Evolutionary conservation across 2,113 vertebrate genomes (phyloP).

Genomic region (Vidua chalybeata): DNA sequence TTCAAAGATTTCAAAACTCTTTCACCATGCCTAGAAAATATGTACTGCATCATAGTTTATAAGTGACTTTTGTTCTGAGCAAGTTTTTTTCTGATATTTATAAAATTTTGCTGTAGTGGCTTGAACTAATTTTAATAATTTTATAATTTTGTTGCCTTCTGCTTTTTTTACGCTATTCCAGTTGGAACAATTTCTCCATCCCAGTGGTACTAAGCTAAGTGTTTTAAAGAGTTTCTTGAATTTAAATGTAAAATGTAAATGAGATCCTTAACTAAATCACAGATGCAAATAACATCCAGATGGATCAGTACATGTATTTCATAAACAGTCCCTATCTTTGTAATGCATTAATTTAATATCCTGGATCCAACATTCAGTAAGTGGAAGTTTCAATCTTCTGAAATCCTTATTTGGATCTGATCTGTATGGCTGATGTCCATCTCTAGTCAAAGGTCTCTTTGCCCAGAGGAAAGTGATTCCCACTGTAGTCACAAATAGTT

Average conservation of each 20-base stretch:
- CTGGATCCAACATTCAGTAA: not conserved
- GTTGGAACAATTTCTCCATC: not conserved
- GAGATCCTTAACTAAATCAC: conserved; percentile 42
- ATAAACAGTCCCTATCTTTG: conserved; percentile 30
- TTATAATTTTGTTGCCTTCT: not conserved
- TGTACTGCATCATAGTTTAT: not conserved
- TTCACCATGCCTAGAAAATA: not conserved
- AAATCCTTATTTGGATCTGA: conserved; percentile 14
- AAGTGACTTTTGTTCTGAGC: not conserved
- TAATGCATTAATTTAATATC: conserved; percentile 37
- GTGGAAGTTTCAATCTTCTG: conserved; percentile 8
- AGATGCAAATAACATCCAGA: conserved; percentile 60
- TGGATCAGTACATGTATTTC: conserved; percentile 41
- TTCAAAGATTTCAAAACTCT: not conserved
- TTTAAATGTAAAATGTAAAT: conserved; percentile 52
- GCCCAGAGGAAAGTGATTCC: conserved; percentile 48
- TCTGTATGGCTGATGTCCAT: conserved; percentile 25
- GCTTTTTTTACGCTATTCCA: not conserved
- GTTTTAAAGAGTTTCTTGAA: conserved; percentile 29
- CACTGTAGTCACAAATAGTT: conserved; percentile 38
- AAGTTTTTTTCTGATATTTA: not conserved
- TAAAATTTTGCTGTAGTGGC: not conserved
- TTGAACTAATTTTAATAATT: not conserved
- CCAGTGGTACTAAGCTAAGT: not conserved
- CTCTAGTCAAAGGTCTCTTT: conserved; percentile 41